Evolutionary conservation across 2,888 invertebrate species (phyloP).

Genomic region (Stratiomys singularior): DNA sequence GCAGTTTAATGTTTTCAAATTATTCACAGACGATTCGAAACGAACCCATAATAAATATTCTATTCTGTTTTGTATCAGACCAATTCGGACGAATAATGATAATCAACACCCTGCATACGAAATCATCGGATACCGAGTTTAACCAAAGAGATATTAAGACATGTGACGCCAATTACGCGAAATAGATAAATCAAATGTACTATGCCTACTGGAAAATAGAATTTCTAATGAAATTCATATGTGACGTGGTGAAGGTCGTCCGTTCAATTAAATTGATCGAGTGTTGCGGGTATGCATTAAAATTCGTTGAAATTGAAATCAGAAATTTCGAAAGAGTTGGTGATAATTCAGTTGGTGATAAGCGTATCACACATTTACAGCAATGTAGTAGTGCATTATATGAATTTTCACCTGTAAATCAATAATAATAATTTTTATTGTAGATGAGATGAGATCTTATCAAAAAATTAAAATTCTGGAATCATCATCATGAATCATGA

Average conservation of each 20-base stretch:
- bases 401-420: too few species aligned
- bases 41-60: not conserved
- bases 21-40: not conserved
- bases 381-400: too few species aligned
- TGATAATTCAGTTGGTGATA: too few species aligned
- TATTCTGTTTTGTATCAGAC: not conserved
- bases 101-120: not conserved
- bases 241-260: not conserved
- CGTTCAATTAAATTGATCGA: not conserved
- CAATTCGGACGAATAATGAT: not conserved
- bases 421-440: too few species aligned
- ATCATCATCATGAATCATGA: too few species aligned
- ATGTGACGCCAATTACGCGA: conserved; percentile 3
- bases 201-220: not conserved
- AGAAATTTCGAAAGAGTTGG: too few species aligned
- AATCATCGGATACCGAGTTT: not conserved
- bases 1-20: not conserved
- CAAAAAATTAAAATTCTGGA: too few species aligned
- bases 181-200: conserved; percentile 6
- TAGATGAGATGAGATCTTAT: too few species aligned
- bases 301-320: not conserved
- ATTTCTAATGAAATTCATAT: conserved; percentile 3
- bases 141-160: not conserved
- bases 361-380: too few species aligned
- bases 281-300: not conserved